Evolutionary conservation across 1,140 invertebrate species (phyloP), one percentile per base, ranked within the genome.

Genomic region (Batillaria attramentaria): DNA sequence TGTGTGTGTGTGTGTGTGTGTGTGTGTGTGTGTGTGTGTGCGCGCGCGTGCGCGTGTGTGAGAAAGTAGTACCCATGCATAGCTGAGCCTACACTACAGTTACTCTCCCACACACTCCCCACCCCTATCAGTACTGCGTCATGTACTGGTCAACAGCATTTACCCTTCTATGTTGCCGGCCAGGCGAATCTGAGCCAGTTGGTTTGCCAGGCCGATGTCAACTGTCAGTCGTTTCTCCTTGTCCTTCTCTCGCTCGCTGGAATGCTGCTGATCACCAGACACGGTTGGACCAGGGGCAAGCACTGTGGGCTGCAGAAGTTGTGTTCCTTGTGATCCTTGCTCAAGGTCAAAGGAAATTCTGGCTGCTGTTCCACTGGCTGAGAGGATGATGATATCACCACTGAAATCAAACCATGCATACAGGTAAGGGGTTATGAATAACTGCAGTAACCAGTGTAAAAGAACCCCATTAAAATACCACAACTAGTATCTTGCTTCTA

Each of bases 301-400:
- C 57, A 62, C n/a, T 16, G 57, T 50, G 62, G 0, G 68, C 3
- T 24, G 68, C 8, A 13, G 68, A n/a, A 39, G 37, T 75, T 75
- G 39, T 24, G 78, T 77, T 16, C 76, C 62, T 60, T 75, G 37
- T 13, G 43, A 72, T 13, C 42, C 41, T 28, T 81, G 80, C 42
- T 88, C 86, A 77, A 84, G 75, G 68, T 84, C 81, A 35, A 89
- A 79, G 72, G 91, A 91, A 31, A 97, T 94, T 13, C 97, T 93
- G 0, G 97, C 97, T 3, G 97, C 98, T 0, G 98, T 99, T 0
- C 98, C 98, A 39, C 94, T 95, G 0, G 96, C 97, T 82, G 96
- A 98, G 54, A 99, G 88, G 0, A 99, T 95, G 87, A 97, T 98
- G 0, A 99, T 95, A 87, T 99, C 97, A 87, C 99, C 98, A 86